Conservation (phyloP, 2,113 vertebrate genomes). For the cattle (Bos taurus) region ARS-UCD2.0 NC_037332.1:14137501-14138000, state of each 20-base stretch:
- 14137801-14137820: background rate
- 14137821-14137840: constrained; percentile 39
- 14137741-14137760: constrained; percentile 39
- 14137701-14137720: constrained; percentile 58
- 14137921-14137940: constrained; percentile 53
- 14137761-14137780: constrained; percentile 42
- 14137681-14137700: constrained; percentile 28
- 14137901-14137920: constrained; percentile 43
- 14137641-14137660: constrained; percentile 17
- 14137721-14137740: constrained; percentile 50
- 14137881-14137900: constrained; percentile 44
- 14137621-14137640: background rate
- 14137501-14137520: background rate
- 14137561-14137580: constrained; percentile 42
- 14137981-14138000: constrained; percentile 15
- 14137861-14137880: constrained; percentile 53
- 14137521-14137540: background rate
- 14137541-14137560: background rate
- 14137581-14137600: constrained; percentile 44
- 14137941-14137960: constrained; percentile 62
- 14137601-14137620: background rate
- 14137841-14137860: constrained; percentile 43
- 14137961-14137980: constrained; percentile 58
- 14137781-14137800: constrained; percentile 37
- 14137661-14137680: background rate